Evolutionary conservation across 2,888 invertebrate species (phyloP).

Genomic region (Ditula angustiorana): DNA sequence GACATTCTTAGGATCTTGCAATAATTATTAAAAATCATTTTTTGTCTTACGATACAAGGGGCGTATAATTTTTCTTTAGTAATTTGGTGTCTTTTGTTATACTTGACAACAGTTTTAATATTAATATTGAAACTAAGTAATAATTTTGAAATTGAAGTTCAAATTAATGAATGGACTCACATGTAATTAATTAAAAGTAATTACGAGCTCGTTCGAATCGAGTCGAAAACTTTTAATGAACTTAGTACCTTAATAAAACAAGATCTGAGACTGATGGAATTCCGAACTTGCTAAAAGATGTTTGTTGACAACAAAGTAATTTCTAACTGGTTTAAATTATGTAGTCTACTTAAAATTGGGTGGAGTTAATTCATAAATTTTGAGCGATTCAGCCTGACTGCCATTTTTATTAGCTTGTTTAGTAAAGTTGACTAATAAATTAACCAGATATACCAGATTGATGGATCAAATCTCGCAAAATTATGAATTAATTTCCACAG

Average conservation of each 20-base stretch:
- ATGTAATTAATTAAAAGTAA: constrained; percentile 40
- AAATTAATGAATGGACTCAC: constrained; percentile 12
- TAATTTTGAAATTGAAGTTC: neutral
- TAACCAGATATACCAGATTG: too few species aligned
- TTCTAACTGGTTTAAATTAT: constrained; percentile 15
- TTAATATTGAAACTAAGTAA: too few species aligned
- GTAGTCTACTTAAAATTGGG: constrained; percentile 1
- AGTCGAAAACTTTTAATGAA: constrained; percentile 29
- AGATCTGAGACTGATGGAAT: constrained; percentile 11
- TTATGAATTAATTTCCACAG: too few species aligned
- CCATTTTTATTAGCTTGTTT: too few species aligned
- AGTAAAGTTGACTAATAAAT: too few species aligned
- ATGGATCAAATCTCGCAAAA: too few species aligned
- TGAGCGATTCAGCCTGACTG: neutral
- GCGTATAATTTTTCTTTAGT: too few species aligned
- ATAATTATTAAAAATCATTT: too few species aligned
- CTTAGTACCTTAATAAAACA: constrained; percentile 27
- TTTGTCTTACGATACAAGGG: too few species aligned
- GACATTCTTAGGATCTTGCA: too few species aligned
- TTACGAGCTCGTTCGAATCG: constrained; percentile 36
- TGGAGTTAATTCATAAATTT: neutral
- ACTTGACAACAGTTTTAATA: too few species aligned
- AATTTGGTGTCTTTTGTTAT: too few species aligned
- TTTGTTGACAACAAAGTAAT: constrained; percentile 25
- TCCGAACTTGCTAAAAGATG: constrained; percentile 8